Percentiles rank a stretch among this genome's conserved stretches.
These are phyloP conservation scores for Amblyjoppa fuscipennis DNA, from an alignment of 2,888 invertebrate genomes.

Conservation along the genomic window DNA sequence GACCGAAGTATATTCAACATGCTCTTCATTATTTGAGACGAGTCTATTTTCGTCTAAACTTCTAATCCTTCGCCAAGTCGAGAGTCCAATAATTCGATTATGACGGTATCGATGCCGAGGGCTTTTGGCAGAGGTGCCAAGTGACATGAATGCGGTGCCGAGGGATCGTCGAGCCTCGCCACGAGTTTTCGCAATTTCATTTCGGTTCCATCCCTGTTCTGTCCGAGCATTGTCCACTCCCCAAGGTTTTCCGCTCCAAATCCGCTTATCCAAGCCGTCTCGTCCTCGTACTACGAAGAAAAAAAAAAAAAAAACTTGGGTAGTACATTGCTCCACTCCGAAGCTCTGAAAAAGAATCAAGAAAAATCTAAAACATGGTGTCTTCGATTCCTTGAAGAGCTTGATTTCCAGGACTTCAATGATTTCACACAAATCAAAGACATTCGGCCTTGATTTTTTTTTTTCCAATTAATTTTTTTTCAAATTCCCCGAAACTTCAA, in stretches of 20 bases:
- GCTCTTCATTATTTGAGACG: not conserved
- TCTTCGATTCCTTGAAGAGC: not conserved
- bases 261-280: constrained; percentile 75
- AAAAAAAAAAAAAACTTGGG: constrained; percentile 44
- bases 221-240: constrained; percentile 79
- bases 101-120: constrained; percentile 70
- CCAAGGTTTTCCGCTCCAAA: constrained; percentile 69
- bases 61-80: constrained; percentile 68
- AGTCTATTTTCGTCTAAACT: constrained; percentile 52
- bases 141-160: constrained; percentile 69
- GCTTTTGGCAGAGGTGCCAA: constrained; percentile 76
- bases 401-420: too few relatives aligned
- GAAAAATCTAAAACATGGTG: too few relatives aligned
- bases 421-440: not conserved
- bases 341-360: too few relatives aligned
- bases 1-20: too few relatives aligned
- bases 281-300: constrained; percentile 72
- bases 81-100: constrained; percentile 72
- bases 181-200: constrained; percentile 76
- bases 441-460: too few relatives aligned
- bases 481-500: too few relatives aligned
- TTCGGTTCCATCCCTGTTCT: constrained; percentile 72
- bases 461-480: too few relatives aligned
- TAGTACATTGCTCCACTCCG: too few relatives aligned
- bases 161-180: constrained; percentile 74